These are phyloP conservation scores for Plagodis dolabraria DNA, from an alignment of 2,888 invertebrate genomes.

Conservation along the genomic window DNA sequence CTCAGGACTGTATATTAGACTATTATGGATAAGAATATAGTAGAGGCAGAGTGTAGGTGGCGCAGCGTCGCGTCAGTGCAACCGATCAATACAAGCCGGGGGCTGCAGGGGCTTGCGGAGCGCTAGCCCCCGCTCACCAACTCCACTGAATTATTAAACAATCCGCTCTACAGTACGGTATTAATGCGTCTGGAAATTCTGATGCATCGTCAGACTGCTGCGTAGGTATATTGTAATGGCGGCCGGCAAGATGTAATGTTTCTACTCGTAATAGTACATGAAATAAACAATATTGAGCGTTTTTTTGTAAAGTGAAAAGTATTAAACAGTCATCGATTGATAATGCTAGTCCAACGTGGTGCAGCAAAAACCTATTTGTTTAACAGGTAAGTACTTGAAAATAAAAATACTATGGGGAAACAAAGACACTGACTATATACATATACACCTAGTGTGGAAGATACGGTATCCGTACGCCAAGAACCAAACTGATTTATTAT, in stretches of 20 bases:
- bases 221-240: neutral
- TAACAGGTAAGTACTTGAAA: no score
- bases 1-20: neutral
- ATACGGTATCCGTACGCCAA: no score
- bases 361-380: no score
- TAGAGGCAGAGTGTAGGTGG: conserved; percentile 15
- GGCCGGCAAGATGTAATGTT: neutral
- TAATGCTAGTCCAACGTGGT: no score
- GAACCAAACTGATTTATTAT: no score
- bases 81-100: conserved; percentile 37
- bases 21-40: neutral
- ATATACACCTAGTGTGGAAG: no score
- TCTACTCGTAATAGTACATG: neutral
- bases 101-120: conserved; percentile 13
- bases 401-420: no score
- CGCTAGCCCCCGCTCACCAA: conserved; percentile 15
- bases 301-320: no score
- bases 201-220: conserved; percentile 17
- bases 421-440: no score
- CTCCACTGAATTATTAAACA: conserved; percentile 35
- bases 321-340: no score
- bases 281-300: no score
- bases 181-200: conserved; percentile 32
- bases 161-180: conserved; percentile 21
- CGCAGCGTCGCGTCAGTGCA: conserved; percentile 36